Base-by-base conservation (phyloP, 2,888 invertebrate species). In the Norana najaformis region DNA sequence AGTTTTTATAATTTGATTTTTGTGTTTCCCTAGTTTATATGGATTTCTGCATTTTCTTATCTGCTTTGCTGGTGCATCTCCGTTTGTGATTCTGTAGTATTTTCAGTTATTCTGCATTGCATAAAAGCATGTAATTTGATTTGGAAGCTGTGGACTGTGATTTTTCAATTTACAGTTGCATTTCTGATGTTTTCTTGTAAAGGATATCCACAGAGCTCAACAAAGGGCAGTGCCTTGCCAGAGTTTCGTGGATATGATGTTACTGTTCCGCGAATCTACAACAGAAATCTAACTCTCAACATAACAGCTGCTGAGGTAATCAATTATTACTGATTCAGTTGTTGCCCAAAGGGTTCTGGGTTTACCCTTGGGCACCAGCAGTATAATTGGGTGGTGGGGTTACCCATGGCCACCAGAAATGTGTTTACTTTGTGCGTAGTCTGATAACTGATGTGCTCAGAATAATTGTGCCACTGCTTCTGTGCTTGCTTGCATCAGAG, bases 151-250 rank as follows among this genome's bases (percentile, higher is more conserved):
- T 69, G 8, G n/a, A n/a, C n/a, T n/a, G 69, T 13, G n/a, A 69
- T n/a, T 69, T n/a, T n/a, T 69, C 69, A 69, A 69, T 69, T 30
- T 11, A 5, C 47, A n/a, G 3, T 47, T 47, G 47, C 47, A 47
- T 23, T 47, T 14, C 47, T 47, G 0, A 30, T 85, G 85, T 85
- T 37, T 85, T 36, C 36, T 36, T 85, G 85, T 36, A 20, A 20
- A 85, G 85, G 85, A n/a, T 18, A 36, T 35, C 37, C 36, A 5
- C 35, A 85, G 23, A 85, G 85, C 16, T 83, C 83, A 83, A 85
- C 16, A n/a, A 85, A 85, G 34, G 36, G 85, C 35, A 85, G 85
- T 85, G 85, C 85, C 20, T 85, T 85, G 85, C 16, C 85, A 85
- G 85, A 85, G 37, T 85, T 85, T 37, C 85, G 85, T 37, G 6